These are phyloP conservation scores for Orthonyx spaldingii DNA, from an alignment of 2,113 vertebrate genomes.

Conservation along the genomic window DNA sequence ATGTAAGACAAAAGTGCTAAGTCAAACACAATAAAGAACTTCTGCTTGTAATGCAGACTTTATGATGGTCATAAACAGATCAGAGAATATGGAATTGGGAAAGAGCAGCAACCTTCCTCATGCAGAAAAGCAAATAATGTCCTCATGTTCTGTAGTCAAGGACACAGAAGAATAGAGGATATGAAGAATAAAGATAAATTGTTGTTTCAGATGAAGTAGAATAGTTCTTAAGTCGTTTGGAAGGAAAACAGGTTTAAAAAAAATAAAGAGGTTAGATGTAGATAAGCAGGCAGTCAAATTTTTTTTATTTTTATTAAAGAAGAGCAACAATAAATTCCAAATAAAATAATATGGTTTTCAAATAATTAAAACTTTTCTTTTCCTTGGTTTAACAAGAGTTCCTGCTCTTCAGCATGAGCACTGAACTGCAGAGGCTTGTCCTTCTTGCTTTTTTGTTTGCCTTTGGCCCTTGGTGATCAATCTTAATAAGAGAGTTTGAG, in stretches of 20 bases:
- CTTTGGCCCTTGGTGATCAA: not conserved
- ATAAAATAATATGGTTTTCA: not conserved
- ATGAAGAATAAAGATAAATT: not conserved
- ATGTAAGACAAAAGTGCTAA: not conserved
- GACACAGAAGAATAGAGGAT: not conserved
- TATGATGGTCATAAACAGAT: rapidly evolving
- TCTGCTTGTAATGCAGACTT: not conserved
- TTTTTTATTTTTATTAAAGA: not conserved
- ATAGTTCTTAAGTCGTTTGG: not conserved
- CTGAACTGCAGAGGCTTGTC: not conserved
- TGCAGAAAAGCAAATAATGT: not conserved
- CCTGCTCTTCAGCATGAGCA: not conserved
- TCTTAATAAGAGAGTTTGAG: not conserved
- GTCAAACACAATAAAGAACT: not conserved
- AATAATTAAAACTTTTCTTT: not conserved
- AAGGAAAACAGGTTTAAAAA: not conserved
- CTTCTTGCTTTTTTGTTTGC: not conserved
- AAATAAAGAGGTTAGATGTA: not conserved
- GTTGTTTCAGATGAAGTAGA: not conserved
- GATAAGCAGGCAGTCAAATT: not conserved
- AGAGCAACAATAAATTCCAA: not conserved
- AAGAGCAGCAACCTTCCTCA: not conserved
- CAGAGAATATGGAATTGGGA: not conserved
- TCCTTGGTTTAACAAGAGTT: not conserved
- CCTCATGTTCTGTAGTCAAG: not conserved